Conservation (phyloP, 2,113 vertebrate species). For the Meles meles region DNA sequence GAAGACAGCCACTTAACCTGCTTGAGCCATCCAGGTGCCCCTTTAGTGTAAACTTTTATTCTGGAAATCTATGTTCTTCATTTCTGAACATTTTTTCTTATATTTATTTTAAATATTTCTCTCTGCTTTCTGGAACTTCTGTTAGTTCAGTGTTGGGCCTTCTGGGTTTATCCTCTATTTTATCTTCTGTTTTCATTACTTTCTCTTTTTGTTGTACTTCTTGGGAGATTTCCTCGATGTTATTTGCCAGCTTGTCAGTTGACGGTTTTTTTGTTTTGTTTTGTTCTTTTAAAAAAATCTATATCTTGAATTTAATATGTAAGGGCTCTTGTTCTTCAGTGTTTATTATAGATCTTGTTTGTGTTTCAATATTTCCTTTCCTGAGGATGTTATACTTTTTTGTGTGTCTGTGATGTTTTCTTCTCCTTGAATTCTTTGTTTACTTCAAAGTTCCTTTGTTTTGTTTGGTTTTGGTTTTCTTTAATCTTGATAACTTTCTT, state of each 20-base stretch:
- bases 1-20: not conserved
- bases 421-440: slow-evolving; percentile 4
- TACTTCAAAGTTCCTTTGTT: not conserved
- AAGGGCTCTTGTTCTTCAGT: not conserved
- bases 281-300: not conserved
- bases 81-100: not conserved
- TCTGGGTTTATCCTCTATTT: not conserved
- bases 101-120: not conserved
- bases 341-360: slow-evolving; percentile 5
- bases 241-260: not conserved
- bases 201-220: not conserved
- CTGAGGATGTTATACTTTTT: not conserved
- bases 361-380: not conserved
- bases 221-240: not conserved
- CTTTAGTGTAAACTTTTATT: not conserved
- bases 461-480: not conserved
- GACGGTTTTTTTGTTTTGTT: not conserved
- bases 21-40: not conserved
- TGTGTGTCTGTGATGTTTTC: not conserved
- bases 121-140: not conserved
- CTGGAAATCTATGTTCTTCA: not conserved
- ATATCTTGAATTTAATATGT: not conserved
- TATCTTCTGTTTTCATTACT: not conserved
- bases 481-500: not conserved
- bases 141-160: not conserved